Conservation (phyloP, 2,797 vertebrate genomes). For the Coregonus sp. region DNA sequence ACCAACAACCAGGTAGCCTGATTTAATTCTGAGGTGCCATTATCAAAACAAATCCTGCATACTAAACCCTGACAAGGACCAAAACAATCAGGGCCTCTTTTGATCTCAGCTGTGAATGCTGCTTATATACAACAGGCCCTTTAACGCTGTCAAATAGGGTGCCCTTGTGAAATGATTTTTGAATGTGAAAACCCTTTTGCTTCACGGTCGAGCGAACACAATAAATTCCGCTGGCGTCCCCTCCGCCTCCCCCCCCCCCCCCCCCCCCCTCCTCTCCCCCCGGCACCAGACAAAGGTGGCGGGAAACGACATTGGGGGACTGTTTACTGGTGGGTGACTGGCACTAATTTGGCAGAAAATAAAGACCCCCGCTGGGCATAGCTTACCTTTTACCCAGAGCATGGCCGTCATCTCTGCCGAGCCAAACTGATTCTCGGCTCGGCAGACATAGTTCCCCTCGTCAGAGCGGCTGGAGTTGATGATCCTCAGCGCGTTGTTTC, state of each 20-base stretch:
- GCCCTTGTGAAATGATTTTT: slow-evolving; percentile 68
- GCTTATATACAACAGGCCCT: slow-evolving; percentile 35
- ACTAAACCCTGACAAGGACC: not conserved
- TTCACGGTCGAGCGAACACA: slow-evolving; percentile 64
- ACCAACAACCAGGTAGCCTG: slow-evolving; percentile 35
- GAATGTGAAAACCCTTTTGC: slow-evolving; percentile 62
- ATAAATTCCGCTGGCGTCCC: slow-evolving; percentile 59
- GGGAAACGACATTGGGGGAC: slow-evolving; percentile 65
- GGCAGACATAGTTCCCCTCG: slow-evolving; percentile 90
- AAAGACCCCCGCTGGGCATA: slow-evolving; percentile 60
- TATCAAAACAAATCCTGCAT: not conserved
- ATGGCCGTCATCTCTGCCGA: slow-evolving; percentile 88
- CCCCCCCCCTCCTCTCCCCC: not conserved
- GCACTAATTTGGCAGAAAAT: slow-evolving; percentile 71
- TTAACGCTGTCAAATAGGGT: slow-evolving; percentile 38
- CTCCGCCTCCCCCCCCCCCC: not conserved
- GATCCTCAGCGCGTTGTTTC: slow-evolving; percentile 89
- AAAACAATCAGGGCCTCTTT: slow-evolving; percentile 31
- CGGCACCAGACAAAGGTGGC: slow-evolving; percentile 43
- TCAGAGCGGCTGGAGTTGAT: slow-evolving; percentile 90
- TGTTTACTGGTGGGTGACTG: slow-evolving; percentile 64
- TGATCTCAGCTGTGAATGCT: slow-evolving; percentile 28
- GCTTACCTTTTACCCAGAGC: slow-evolving; percentile 93
- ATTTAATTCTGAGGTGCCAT: slow-evolving; percentile 27
- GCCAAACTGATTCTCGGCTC: slow-evolving; percentile 90